These are phyloP conservation scores for Triplophysa rosa DNA, from an alignment of 2,113 vertebrate genomes.

Conservation along the genomic window DNA sequence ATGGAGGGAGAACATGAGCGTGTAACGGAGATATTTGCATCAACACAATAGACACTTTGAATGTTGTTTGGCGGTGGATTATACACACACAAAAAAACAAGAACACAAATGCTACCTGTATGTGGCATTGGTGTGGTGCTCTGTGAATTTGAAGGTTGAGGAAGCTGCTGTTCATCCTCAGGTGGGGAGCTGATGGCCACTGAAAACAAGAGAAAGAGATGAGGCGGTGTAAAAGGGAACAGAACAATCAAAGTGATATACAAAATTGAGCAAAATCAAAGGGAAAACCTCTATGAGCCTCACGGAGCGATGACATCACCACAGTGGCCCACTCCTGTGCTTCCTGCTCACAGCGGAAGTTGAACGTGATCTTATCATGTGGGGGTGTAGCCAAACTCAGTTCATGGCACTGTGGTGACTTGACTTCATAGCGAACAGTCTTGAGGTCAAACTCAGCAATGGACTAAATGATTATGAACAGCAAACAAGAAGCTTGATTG, in stretches of 20 bases:
- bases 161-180: conserved; percentile 36
- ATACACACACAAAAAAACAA: background rate
- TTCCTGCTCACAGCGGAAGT: conserved; percentile 81
- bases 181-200: conserved; percentile 28
- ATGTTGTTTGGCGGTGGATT: conserved; percentile 31
- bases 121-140: conserved; percentile 7
- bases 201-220: conserved; percentile 19
- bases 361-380: conserved; percentile 72
- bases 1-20: background rate
- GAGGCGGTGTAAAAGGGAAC: background rate
- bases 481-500: background rate
- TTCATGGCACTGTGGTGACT: conserved; percentile 75
- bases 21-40: conserved; percentile 3
- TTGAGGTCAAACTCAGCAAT: conserved; percentile 78
- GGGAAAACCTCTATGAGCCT: conserved; percentile 77
- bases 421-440: conserved; percentile 76
- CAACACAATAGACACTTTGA: conserved; percentile 36
- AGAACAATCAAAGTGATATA: background rate
- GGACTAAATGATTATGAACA: conserved; percentile 61
- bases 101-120: conserved; percentile 45
- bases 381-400: conserved; percentile 69
- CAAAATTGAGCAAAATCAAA: background rate
- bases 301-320: conserved; percentile 81
- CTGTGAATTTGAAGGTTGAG: conserved; percentile 36
- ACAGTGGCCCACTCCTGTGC: conserved; percentile 85